Evolutionary conservation across 2,888 invertebrate genomes (phyloP), one percentile per base, ranked within the genome.

Genomic region (Netelia virgata): DNA sequence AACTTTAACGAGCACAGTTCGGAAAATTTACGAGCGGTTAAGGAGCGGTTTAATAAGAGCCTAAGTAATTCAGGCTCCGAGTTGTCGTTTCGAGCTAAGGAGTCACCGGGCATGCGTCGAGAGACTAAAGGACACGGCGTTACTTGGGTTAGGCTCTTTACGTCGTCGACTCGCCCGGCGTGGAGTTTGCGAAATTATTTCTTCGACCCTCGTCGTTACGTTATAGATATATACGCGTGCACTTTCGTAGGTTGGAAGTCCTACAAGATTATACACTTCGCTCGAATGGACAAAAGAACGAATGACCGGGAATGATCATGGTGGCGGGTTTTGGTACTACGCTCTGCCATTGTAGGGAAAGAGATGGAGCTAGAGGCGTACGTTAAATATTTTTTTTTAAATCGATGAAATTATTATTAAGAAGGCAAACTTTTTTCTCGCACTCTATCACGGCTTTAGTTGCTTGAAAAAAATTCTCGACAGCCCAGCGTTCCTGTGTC

Each of bases 21-120:
- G 78, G 81, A 78, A 85, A 83, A 87, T 88, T 88, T 86, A 88
- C 86, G 87, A 85, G 77, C 86, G 75, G 86, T 86, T 87, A 79
- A 88, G 82, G 70, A 82, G 82, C 83, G 83, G 85, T 86, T 86
- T 87, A 87, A 87, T 87, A 86, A 86, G 86, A 85, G 86, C 83
- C 84, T 80, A 83, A 86, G 86, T 87, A 86, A 86, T 87, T 86
- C 86, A 82, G 55, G 73, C 77, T 63, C 63, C 70, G 70, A 86
- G 70, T 86, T 83, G 75, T 83, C 74, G 69, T 41, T 61, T 50
- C 70, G 80, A 41, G 82, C 82, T 59, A 66, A 78, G 83, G 63
- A 61, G 50, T 53, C 55, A 69, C 57, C 57, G 57, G 57, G 50
- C 57, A 28, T 59, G 79, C 79, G 83, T 70, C 83, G 55, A 47